Evolutionary conservation across 2,113 vertebrate species (phyloP).

Genomic region (Nyctibius bracteatus): DNA sequence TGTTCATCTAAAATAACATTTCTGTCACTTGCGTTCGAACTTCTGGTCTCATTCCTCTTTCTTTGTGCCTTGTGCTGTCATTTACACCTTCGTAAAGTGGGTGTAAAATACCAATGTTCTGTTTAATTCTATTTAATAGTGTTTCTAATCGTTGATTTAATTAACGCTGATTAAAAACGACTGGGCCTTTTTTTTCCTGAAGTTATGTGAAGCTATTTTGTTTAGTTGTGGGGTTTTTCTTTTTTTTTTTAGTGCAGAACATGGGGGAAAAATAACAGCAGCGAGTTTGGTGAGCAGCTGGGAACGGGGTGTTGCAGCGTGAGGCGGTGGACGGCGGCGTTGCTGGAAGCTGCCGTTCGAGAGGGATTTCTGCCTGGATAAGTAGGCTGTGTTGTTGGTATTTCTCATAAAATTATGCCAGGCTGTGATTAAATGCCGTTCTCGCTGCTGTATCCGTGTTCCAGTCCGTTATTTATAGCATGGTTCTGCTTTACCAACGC

Average conservation of each 20-base stretch:
- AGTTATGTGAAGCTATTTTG: not conserved
- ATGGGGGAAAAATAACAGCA: not conserved
- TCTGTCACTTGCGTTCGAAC: accelerated
- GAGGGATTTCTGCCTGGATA: not conserved
- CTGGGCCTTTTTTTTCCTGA: not conserved
- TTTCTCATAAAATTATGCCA: not conserved
- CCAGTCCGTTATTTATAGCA: not conserved
- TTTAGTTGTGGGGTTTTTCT: not conserved
- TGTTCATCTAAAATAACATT: accelerated
- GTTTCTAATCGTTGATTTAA: not conserved
- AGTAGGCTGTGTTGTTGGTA: not conserved
- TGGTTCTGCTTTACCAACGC: accelerated
- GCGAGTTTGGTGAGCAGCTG: not conserved
- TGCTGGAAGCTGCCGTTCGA: not conserved
- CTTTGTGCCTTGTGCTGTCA: not conserved
- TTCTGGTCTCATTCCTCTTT: not conserved
- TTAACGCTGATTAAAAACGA: not conserved
- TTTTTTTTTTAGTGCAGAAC: not conserved
- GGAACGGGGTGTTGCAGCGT: accelerated
- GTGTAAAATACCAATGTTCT: not conserved
- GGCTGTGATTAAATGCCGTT: not conserved
- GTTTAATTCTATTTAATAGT: not conserved
- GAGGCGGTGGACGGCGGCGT: not conserved
- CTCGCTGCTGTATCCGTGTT: not conserved
- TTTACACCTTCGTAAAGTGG: not conserved